Evolutionary conservation across 1,140 invertebrate species (phyloP).

Genomic region (Trichonephila clavipes): DNA sequence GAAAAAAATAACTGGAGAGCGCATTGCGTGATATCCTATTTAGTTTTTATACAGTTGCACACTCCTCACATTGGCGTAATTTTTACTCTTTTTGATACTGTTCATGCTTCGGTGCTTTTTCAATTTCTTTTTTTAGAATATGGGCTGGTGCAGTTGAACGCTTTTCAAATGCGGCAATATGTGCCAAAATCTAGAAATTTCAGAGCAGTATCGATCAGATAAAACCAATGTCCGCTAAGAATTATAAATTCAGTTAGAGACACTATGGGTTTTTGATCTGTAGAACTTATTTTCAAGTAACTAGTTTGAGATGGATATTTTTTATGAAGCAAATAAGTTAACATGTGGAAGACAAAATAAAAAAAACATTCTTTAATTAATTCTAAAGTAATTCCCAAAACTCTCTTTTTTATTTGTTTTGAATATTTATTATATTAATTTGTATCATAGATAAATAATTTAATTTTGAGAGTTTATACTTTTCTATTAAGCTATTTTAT

Average conservation of each 20-base stretch:
- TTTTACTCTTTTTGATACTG: background rate
- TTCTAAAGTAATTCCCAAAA: too few relatives aligned
- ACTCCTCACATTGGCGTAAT: background rate
- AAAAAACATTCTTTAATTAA: too few relatives aligned
- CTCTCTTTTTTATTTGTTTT: too few relatives aligned
- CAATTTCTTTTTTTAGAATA: conserved; percentile 19
- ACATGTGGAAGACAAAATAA: too few relatives aligned
- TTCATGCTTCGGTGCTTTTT: background rate
- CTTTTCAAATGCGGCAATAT: background rate
- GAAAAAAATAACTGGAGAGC: background rate
- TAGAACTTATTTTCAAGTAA: too few relatives aligned
- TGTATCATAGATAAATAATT: too few relatives aligned
- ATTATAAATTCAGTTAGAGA: background rate
- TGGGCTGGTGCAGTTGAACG: background rate
- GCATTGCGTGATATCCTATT: background rate
- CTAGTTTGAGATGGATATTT: too few relatives aligned
- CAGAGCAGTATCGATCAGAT: background rate
- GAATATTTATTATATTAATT: too few relatives aligned
- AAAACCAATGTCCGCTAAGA: background rate
- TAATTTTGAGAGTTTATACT: too few relatives aligned
- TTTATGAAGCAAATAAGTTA: too few relatives aligned
- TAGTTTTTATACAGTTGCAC: background rate
- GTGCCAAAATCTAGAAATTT: background rate
- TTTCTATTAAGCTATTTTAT: too few relatives aligned
- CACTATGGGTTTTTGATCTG: too few relatives aligned